Percentiles rank a stretch among this genome's conserved stretches.
Conservation (phyloP, 2,113 vertebrate species). For the Tretioscincus oriximinensis region DNA sequence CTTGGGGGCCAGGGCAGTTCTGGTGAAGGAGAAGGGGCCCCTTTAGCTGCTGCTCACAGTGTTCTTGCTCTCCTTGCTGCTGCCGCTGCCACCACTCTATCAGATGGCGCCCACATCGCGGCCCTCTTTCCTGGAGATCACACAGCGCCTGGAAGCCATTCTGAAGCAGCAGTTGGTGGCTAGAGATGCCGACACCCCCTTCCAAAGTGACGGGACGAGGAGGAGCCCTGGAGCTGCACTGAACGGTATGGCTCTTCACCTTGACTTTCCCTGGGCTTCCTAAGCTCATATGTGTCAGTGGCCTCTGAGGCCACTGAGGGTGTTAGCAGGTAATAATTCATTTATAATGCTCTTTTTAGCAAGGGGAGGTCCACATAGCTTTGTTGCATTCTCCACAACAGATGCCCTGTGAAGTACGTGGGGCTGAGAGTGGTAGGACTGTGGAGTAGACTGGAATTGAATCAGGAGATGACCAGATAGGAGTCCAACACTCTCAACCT, state of each 20-base stretch:
- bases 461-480: too few species aligned
- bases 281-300: neutral
- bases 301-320: too few species aligned
- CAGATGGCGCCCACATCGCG: conserved; percentile 83
- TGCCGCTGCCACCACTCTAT: too few species aligned
- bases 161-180: conserved; percentile 65
- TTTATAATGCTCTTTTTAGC: too few species aligned
- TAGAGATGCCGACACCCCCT: neutral
- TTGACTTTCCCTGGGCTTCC: neutral
- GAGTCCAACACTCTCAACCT: neutral
- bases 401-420: too few species aligned
- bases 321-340: neutral
- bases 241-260: conserved; percentile 35
- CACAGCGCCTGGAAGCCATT: conserved; percentile 78
- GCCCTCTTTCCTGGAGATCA: conserved; percentile 82
- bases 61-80: neutral
- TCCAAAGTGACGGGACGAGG: fast-evolving
- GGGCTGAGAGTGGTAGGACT: too few species aligned
- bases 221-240: fast-evolving
- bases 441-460: too few species aligned
- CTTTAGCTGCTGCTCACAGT: neutral
- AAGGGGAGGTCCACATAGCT: too few species aligned
- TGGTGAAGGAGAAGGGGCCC: fast-evolving
- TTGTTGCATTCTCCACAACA: too few species aligned
- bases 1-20: too few species aligned